Conservation (phyloP, 1,140 invertebrate species). For the Diploscapter pachys region DNA sequence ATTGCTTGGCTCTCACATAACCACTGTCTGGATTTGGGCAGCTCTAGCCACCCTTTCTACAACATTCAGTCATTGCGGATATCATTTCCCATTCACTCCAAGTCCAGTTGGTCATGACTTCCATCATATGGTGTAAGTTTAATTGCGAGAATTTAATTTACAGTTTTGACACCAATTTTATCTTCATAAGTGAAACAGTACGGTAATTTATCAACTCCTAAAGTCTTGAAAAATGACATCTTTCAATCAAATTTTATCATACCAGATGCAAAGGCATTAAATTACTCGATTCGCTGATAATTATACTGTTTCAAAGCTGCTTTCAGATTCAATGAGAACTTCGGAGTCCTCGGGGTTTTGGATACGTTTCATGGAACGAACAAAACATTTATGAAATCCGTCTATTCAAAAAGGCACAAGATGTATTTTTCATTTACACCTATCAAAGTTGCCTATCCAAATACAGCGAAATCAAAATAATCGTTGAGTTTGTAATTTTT, state of each 20-base stretch:
- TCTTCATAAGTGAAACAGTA: too few relatives aligned
- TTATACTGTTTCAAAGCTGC: too few relatives aligned
- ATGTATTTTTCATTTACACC: too few relatives aligned
- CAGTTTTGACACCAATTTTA: constrained; percentile 18
- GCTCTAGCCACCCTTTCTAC: constrained; percentile 75
- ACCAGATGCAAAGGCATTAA: too few relatives aligned
- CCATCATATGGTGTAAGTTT: constrained; percentile 77
- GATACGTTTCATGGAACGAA: constrained; percentile 78
- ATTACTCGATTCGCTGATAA: too few relatives aligned
- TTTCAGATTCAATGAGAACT: constrained; percentile 78
- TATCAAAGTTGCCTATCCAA: too few relatives aligned
- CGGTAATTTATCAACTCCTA: too few relatives aligned
- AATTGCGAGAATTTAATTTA: constrained; percentile 21
- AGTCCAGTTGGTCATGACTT: constrained; percentile 87
- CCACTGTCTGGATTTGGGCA: constrained; percentile 79
- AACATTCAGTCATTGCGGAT: constrained; percentile 80
- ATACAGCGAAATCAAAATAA: too few relatives aligned
- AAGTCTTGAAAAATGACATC: too few relatives aligned
- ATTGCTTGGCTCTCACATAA: constrained; percentile 76
- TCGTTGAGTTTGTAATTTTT: too few relatives aligned
- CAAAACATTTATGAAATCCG: constrained; percentile 15
- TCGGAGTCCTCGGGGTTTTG: constrained; percentile 77
- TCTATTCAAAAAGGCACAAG: constrained; percentile 2
- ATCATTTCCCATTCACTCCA: constrained; percentile 81
- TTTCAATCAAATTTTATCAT: too few relatives aligned